Conservation (phyloP, 2,888 invertebrate species). For the Poecilobothrus nobilitatus region DNA sequence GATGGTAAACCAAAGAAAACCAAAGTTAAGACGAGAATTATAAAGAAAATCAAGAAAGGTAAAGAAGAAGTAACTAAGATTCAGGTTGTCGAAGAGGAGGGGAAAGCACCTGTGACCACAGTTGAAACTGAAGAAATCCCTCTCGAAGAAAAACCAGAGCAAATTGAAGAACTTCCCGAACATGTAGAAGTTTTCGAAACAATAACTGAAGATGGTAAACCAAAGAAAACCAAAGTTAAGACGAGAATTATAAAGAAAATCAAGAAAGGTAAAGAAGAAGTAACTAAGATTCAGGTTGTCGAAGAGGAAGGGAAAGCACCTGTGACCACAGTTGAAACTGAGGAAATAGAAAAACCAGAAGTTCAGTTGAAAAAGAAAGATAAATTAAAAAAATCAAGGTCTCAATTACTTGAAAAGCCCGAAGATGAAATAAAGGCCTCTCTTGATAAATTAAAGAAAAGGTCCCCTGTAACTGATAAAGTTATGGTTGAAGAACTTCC, state of each 20-base stretch:
- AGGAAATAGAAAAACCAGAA: too few relatives aligned
- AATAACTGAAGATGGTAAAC: conserved; percentile 33
- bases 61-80: conserved; percentile 40
- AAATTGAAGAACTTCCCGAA: conserved; percentile 34
- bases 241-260: conserved; percentile 37
- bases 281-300: conserved; percentile 32
- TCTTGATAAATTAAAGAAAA: conserved; percentile 29
- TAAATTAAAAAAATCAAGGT: too few relatives aligned
- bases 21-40: conserved; percentile 32
- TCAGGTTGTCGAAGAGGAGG: conserved; percentile 38
- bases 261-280: conserved; percentile 32
- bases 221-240: conserved; percentile 33
- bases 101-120: conserved; percentile 29
- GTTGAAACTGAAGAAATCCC: conserved; percentile 29
- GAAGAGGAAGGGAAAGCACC: too few relatives aligned
- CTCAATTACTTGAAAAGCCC: too few relatives aligned
- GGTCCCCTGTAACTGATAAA: conserved; percentile 32
- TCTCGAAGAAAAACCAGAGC: conserved; percentile 16
- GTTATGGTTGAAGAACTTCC: conserved; percentile 36
- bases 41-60: conserved; percentile 34
- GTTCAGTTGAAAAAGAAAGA: too few relatives aligned
- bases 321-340: too few relatives aligned
- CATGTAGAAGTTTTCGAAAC: conserved; percentile 36
- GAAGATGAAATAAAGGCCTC: background rate
- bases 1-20: conserved; percentile 28